phyloP scores from a whole-genome alignment of 2,113 vertebrate species.

The Megaceryle maxima region DNA sequence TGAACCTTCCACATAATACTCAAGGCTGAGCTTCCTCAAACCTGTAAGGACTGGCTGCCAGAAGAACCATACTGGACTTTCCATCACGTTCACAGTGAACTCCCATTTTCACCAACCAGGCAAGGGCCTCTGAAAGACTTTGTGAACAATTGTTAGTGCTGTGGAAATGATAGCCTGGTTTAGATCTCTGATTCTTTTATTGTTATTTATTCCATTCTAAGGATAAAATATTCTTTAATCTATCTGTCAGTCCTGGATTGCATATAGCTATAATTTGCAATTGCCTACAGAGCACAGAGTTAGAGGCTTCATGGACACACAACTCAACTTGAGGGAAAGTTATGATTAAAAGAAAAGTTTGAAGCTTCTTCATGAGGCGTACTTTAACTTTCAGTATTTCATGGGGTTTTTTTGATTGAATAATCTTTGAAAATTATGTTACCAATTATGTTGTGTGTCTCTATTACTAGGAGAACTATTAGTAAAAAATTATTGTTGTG shows the following conservation, averaged over 20 bases:
- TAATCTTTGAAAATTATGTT: not conserved
- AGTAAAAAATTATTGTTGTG: not conserved
- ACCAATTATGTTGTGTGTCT: not conserved
- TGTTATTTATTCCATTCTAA: not conserved
- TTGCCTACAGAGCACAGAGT: not conserved
- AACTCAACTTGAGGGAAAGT: not conserved
- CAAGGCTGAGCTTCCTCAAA: not conserved
- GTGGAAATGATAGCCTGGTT: not conserved
- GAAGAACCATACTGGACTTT: fast-evolving
- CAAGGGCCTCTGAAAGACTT: not conserved
- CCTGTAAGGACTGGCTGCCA: not conserved
- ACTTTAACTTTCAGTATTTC: not conserved
- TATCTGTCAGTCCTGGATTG: not conserved
- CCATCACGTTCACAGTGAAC: not conserved
- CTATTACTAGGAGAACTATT: not conserved
- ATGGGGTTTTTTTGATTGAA: not conserved
- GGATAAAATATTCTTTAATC: not conserved
- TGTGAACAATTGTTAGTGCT: not conserved
- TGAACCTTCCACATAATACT: not conserved
- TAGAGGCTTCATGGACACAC: not conserved
- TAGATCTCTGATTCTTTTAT: not conserved
- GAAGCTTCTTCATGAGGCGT: not conserved
- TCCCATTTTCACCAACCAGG: not conserved
- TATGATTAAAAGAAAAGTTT: not conserved
- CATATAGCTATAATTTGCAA: not conserved